Evolutionary conservation across 2,113 vertebrate species (phyloP).

Genomic region (Apteryx owenii): DNA sequence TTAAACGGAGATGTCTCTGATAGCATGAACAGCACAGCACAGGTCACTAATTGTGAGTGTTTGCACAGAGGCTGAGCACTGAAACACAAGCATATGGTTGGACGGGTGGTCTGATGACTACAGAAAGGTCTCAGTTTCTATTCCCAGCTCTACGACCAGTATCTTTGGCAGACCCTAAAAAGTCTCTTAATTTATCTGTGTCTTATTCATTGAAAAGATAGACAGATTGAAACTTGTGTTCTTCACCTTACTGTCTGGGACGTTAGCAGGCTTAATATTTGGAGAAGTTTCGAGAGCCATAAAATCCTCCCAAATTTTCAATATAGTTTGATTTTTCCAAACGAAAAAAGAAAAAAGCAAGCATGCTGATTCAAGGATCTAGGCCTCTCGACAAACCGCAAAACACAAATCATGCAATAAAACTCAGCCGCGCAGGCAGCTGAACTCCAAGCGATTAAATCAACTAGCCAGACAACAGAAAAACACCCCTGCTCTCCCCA

Average conservation of each 20-base stretch:
- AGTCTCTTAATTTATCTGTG: background rate
- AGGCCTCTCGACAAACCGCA: conserved; percentile 5
- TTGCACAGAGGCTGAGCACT: background rate
- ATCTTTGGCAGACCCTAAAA: background rate
- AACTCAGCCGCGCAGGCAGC: background rate
- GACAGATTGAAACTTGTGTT: background rate
- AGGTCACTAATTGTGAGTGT: background rate
- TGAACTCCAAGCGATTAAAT: conserved; percentile 41
- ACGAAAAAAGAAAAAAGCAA: background rate
- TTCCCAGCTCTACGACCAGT: background rate
- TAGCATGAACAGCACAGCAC: background rate
- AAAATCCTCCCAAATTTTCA: background rate
- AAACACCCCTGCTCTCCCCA: background rate
- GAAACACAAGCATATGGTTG: background rate
- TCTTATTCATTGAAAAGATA: background rate
- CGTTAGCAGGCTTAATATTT: background rate
- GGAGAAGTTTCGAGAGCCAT: background rate
- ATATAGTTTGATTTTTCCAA: background rate
- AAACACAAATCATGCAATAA: conserved; percentile 33
- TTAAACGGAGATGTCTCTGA: conserved; percentile 41
- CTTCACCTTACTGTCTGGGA: conserved; percentile 1
- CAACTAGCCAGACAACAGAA: conserved; percentile 34
- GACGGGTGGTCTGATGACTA: conserved; percentile 30
- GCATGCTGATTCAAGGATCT: background rate
- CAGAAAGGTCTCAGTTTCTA: background rate